Percentiles rank a stretch among this genome's conserved stretches.
Evolutionary conservation across 2,888 invertebrate genomes (phyloP).

Genomic region (Erebia palarica): DNA sequence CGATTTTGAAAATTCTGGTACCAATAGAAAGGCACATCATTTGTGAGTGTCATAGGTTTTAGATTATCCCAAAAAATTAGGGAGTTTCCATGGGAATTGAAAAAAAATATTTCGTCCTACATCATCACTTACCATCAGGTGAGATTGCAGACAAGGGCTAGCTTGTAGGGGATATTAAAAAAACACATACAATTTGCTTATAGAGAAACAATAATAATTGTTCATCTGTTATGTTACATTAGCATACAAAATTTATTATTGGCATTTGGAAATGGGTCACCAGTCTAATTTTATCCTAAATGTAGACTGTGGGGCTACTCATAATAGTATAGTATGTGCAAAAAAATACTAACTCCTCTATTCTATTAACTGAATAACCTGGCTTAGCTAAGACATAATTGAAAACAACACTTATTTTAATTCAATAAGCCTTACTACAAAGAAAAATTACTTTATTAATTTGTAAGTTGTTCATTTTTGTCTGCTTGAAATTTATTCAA

Average conservation of each 20-base stretch:
- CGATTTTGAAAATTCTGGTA: no score
- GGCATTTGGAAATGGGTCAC: constrained; percentile 30
- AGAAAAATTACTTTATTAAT: neutral
- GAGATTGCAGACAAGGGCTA: neutral
- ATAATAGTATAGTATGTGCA: constrained; percentile 8
- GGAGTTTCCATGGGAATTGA: no score
- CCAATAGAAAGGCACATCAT: no score
- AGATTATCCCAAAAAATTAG: no score
- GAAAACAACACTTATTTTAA: neutral
- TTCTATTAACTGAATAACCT: constrained; percentile 1
- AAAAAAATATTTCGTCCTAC: no score
- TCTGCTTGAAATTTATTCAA: neutral
- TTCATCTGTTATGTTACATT: constrained; percentile 5
- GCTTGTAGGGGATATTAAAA: neutral
- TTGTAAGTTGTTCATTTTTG: neutral
- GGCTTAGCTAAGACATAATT: neutral
- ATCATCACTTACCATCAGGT: no score
- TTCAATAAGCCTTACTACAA: constrained; percentile 3
- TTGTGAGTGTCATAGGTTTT: no score
- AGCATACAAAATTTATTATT: constrained; percentile 23
- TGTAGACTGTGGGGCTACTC: constrained; percentile 13
- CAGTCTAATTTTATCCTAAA: constrained; percentile 22
- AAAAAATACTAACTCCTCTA: neutral
- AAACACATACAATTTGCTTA: neutral
- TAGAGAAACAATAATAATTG: no score